phyloP scores from a whole-genome alignment of 2,113 vertebrate species.

The Silurus asotus region DNA sequence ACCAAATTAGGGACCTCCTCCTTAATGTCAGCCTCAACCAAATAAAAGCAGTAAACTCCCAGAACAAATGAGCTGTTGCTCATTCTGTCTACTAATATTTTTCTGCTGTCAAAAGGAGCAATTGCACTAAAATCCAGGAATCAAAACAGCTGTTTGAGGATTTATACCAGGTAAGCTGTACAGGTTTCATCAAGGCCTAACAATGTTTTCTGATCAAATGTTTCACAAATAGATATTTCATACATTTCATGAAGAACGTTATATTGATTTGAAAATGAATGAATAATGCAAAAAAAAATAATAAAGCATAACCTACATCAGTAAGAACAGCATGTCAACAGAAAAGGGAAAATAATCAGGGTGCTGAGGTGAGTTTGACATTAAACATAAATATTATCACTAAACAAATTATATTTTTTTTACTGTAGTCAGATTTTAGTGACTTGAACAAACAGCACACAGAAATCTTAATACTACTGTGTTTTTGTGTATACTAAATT shows the following conservation, averaged over 20 bases:
- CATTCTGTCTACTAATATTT: conserved; percentile 34
- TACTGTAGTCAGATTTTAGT: not conserved
- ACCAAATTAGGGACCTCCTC: conserved; percentile 18
- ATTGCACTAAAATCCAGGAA: conserved; percentile 31
- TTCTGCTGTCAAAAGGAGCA: conserved; percentile 35
- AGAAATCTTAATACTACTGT: not conserved
- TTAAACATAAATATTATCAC: not conserved
- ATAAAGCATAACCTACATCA: not conserved
- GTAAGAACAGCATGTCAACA: not conserved
- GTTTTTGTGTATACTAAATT: not conserved
- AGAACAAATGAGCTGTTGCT: conserved; percentile 43
- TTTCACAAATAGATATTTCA: not conserved
- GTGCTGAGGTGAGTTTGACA: not conserved
- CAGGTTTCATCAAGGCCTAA: not conserved
- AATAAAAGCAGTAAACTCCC: conserved; percentile 49
- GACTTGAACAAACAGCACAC: not conserved
- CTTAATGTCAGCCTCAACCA: conserved; percentile 31
- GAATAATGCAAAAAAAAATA: too few relatives aligned
- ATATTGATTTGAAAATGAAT: not conserved
- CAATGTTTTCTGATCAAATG: not conserved
- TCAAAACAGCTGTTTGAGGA: conserved; percentile 4
- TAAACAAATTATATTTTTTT: not conserved
- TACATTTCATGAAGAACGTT: not conserved
- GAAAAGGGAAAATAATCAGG: not conserved
- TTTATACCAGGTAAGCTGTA: conserved; percentile 39